Percentiles rank a stretch among this genome's conserved stretches.
phyloP scores from a whole-genome alignment of 2,113 vertebrate species.

The Mirounga angustirostris region DNA sequence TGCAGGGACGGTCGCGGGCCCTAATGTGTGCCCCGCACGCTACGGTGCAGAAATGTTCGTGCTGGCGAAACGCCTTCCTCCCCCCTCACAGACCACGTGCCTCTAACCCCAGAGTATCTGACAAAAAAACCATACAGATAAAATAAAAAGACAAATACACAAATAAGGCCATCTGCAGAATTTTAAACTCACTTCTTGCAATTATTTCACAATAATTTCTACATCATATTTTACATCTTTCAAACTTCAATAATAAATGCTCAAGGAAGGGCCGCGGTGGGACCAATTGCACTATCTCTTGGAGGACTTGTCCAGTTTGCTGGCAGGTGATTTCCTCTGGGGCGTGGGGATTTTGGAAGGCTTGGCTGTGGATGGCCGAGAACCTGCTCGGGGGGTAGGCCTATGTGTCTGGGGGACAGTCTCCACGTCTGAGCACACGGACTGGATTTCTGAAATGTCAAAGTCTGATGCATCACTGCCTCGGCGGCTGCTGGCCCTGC shows the following conservation, averaged over 20 bases:
- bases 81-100: slow-evolving; percentile 89
- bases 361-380: slow-evolving; percentile 92
- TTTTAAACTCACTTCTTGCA: slow-evolving; percentile 93
- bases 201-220: slow-evolving; percentile 96
- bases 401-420: slow-evolving; percentile 91
- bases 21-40: slow-evolving; percentile 89
- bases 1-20: slow-evolving; percentile 93
- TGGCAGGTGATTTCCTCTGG: slow-evolving; percentile 93
- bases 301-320: slow-evolving; percentile 94
- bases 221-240: slow-evolving; percentile 99
- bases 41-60: slow-evolving; percentile 91
- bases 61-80: slow-evolving; percentile 88
- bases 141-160: slow-evolving; percentile 98
- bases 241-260: slow-evolving; percentile 95
- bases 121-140: slow-evolving; percentile 94
- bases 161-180: slow-evolving; percentile 95
- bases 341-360: slow-evolving; percentile 98
- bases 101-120: slow-evolving; percentile 88
- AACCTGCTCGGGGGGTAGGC: slow-evolving; percentile 90
- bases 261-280: slow-evolving; percentile 85
- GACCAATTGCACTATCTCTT: slow-evolving; percentile 95
- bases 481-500: slow-evolving; percentile 96
- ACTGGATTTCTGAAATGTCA: slow-evolving; percentile 99
- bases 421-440: slow-evolving; percentile 96
- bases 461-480: slow-evolving; percentile 99